Percentiles rank a stretch among this genome's conserved stretches.
These are phyloP conservation scores for Lagopus leucura DNA, from an alignment of 2,113 vertebrate genomes.

Conservation along the genomic window DNA sequence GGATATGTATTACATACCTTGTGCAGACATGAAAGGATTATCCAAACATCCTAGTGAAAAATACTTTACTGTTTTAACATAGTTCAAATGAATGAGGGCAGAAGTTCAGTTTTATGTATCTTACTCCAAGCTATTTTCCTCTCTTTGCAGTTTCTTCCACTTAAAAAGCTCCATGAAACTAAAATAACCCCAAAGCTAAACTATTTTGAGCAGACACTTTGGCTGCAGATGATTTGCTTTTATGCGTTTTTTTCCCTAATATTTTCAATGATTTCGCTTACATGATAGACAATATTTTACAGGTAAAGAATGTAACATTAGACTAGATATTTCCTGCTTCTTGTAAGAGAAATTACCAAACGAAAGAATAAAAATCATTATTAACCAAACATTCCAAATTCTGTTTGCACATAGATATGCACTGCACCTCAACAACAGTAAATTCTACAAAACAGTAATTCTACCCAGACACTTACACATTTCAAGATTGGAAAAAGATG, in stretches of 20 bases:
- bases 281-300: conserved; percentile 65
- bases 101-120: background rate
- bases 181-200: conserved; percentile 21
- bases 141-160: background rate
- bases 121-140: conserved; percentile 13
- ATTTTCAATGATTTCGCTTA: conserved; percentile 70
- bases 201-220: conserved; percentile 32
- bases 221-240: conserved; percentile 58
- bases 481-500: conserved; percentile 20
- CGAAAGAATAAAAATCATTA: conserved; percentile 58
- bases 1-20: background rate
- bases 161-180: conserved; percentile 6
- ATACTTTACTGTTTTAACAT: conserved; percentile 39
- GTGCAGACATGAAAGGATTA: background rate
- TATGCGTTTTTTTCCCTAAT: conserved; percentile 25
- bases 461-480: background rate
- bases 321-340: conserved; percentile 47
- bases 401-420: conserved; percentile 32
- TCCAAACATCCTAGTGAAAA: background rate
- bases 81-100: background rate
- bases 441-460: conserved; percentile 38
- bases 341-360: conserved; percentile 43
- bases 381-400: conserved; percentile 55
- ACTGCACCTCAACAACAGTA: conserved; percentile 43
- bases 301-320: conserved; percentile 34